A percentile compares a stretch with the other conserved stretches of the same genome.
Evolutionary conservation across 2,113 vertebrate genomes (phyloP).

Genomic region (Bungarus multicinctus): DNA sequence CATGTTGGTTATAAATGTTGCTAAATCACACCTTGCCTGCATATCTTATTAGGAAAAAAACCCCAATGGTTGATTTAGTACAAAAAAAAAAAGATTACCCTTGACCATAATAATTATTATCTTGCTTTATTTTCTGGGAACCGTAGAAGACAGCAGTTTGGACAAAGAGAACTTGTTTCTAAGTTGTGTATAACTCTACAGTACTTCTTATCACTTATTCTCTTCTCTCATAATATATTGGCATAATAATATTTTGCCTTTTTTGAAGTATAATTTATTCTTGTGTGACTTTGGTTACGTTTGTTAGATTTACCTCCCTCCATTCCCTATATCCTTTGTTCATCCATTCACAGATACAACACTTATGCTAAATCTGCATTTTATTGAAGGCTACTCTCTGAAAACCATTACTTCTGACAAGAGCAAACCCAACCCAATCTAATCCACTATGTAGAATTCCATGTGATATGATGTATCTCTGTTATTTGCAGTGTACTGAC

Average conservation of each 20-base stretch:
- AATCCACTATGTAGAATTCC: background rate
- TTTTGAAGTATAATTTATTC: background rate
- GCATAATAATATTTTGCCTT: background rate
- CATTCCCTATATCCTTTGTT: background rate
- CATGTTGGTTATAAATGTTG: background rate
- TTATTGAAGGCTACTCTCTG: background rate
- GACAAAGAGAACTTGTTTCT: background rate
- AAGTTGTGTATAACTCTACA: background rate
- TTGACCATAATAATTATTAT: background rate
- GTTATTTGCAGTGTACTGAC: background rate
- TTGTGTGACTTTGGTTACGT: background rate
- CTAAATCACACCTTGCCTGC: background rate
- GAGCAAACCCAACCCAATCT: background rate
- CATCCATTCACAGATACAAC: background rate
- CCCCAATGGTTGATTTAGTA: background rate
- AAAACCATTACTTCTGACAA: background rate
- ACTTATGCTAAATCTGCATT: background rate
- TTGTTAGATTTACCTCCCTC: background rate
- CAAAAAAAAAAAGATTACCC: background rate
- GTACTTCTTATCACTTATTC: background rate
- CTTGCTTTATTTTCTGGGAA: background rate
- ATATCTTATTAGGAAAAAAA: background rate
- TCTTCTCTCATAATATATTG: background rate
- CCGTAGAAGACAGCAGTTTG: background rate
- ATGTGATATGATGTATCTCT: background rate